Evolutionary conservation across 2,888 invertebrate genomes (phyloP).

Genomic region (Fabriciana adippe): DNA sequence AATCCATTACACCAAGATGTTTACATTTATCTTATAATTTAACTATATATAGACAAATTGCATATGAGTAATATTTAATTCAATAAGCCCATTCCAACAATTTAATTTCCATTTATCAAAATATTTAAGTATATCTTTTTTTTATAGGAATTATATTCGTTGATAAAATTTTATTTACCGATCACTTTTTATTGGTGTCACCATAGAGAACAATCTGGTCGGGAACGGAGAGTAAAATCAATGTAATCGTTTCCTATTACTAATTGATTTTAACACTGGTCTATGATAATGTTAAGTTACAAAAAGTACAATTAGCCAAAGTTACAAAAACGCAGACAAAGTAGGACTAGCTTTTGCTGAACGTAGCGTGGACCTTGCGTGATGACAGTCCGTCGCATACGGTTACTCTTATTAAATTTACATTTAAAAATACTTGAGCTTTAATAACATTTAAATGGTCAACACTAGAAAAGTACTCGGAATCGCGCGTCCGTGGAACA

Average conservation of each 20-base stretch:
- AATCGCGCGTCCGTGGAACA: background rate
- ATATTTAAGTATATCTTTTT: slow-evolving; percentile 57
- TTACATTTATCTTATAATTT: slow-evolving; percentile 43
- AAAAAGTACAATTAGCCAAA: background rate
- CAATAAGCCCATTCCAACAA: slow-evolving; percentile 63
- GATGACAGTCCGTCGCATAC: background rate
- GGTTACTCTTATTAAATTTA: slow-evolving; percentile 6
- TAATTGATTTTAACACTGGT: background rate
- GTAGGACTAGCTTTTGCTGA: slow-evolving; percentile 13
- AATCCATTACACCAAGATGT: slow-evolving; percentile 63
- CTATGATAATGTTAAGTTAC: background rate
- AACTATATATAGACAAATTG: slow-evolving; percentile 40
- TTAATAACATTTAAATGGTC: slow-evolving; percentile 6
- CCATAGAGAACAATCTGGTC: slow-evolving; percentile 15
- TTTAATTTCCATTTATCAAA: slow-evolving; percentile 64
- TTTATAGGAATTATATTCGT: slow-evolving; percentile 55
- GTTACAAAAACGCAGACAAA: slow-evolving; percentile 12
- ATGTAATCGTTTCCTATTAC: background rate
- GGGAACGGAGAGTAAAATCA: background rate
- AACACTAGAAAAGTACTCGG: background rate
- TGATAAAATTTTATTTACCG: slow-evolving; percentile 46
- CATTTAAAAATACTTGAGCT: slow-evolving; percentile 13
- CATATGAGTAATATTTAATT: slow-evolving; percentile 59
- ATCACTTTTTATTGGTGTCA: slow-evolving; percentile 39
- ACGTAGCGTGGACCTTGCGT: slow-evolving; percentile 5